Percentiles rank a stretch among this genome's conserved stretches.
Conservation (phyloP, 2,113 vertebrate genomes). For the Heloderma charlesbogerti region DNA sequence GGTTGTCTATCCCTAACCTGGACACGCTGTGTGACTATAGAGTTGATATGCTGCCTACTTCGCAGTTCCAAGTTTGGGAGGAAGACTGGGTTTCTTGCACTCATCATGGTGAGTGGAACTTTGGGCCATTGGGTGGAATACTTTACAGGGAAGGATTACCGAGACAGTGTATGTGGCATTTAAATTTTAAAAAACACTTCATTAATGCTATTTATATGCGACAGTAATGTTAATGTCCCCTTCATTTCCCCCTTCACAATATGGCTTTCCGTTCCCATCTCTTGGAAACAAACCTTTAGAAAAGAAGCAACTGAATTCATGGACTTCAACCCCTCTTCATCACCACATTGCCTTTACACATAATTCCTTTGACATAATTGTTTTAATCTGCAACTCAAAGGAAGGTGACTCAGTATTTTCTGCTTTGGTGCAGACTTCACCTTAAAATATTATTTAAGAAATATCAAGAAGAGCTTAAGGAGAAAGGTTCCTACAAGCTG, state of each 20-base stretch:
- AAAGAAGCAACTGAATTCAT: not conserved
- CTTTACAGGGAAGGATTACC: not conserved
- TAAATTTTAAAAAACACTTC: not conserved
- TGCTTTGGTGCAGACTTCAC: not conserved
- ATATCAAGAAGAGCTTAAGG: not conserved
- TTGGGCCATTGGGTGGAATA: not conserved
- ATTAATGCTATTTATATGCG: not conserved
- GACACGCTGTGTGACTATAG: no score
- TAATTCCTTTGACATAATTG: not conserved
- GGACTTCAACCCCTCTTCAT: not conserved
- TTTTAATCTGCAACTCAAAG: not conserved
- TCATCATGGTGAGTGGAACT: not conserved
- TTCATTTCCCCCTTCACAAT: not conserved
- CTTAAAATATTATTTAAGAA: not conserved
- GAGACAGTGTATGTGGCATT: not conserved
- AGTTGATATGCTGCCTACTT: no score
- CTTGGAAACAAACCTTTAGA: not conserved
- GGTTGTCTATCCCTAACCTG: no score
- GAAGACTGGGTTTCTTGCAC: no score
- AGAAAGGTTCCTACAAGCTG: not conserved
- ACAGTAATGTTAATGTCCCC: not conserved
- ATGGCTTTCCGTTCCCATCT: not conserved
- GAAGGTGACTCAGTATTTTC: not conserved
- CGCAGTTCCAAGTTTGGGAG: no score
- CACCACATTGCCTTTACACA: not conserved